phyloP scores from a whole-genome alignment of 2,888 invertebrate species.

The Stenurella melanura region DNA sequence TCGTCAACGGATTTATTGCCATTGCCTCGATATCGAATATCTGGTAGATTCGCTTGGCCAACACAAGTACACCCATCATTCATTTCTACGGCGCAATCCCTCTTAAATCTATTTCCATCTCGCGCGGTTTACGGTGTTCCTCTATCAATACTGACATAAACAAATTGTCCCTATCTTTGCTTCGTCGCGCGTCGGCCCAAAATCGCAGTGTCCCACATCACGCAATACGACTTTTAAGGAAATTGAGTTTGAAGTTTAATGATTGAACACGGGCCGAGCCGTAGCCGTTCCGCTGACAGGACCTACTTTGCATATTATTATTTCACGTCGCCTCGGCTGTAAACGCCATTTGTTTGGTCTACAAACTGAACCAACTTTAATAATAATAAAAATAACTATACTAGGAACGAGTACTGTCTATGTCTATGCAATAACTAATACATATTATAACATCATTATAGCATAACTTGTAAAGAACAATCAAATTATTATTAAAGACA shows the following conservation, averaged over 20 bases:
- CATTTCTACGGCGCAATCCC: constrained; percentile 60
- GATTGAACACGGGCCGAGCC: neutral
- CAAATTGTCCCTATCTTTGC: constrained; percentile 25
- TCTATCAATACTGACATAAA: constrained; percentile 17
- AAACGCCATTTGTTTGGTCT: no score
- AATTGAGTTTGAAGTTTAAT: constrained; percentile 1
- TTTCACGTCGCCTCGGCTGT: no score
- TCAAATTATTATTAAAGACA: no score
- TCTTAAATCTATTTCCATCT: constrained; percentile 34
- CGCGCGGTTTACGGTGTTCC: constrained; percentile 25
- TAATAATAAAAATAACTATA: no score
- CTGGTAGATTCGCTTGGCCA: constrained; percentile 47
- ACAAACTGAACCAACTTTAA: no score
- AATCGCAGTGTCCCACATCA: neutral
- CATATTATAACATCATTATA: no score
- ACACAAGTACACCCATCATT: constrained; percentile 65
- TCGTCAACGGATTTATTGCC: constrained; percentile 9
- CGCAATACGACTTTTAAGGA: neutral
- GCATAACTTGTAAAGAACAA: no score
- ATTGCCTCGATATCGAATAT: constrained; percentile 2
- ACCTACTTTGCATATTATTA: neutral
- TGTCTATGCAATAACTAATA: no score
- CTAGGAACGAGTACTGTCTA: no score
- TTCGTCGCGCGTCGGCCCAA: neutral
- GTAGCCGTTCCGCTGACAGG: neutral